phyloP scores from a whole-genome alignment of 2,888 invertebrate species.

The Hyalella azteca region DNA sequence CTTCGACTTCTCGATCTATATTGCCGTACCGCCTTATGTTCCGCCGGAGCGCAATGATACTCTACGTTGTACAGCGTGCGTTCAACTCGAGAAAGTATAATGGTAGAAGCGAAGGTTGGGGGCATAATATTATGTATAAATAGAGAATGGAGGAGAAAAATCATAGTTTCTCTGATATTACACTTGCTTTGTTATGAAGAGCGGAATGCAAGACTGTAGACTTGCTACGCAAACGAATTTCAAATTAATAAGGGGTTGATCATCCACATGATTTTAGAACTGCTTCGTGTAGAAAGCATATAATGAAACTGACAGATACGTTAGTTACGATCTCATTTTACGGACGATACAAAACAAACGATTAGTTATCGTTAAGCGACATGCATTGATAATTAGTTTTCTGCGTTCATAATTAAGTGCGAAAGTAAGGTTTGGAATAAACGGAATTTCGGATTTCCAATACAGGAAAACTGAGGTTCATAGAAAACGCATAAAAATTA shows the following conservation, averaged over 20 bases:
- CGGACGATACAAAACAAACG: constrained; percentile 36
- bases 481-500: constrained; percentile 58
- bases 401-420: constrained; percentile 35
- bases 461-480: constrained; percentile 54
- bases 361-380: constrained; percentile 52
- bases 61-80: background rate
- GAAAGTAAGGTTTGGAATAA: constrained; percentile 39
- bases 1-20: constrained; percentile 29
- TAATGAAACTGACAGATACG: background rate
- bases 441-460: constrained; percentile 55
- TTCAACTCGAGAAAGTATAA: background rate
- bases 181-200: background rate
- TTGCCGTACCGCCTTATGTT: background rate
- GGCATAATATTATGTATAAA: no score
- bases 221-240: constrained; percentile 27
- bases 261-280: constrained; percentile 18
- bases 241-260: constrained; percentile 13
- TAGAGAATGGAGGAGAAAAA: constrained; percentile 25
- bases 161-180: background rate
- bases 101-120: constrained; percentile 2
- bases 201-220: constrained; percentile 9
- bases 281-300: constrained; percentile 16
- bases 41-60: background rate
- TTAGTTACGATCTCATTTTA: constrained; percentile 24
- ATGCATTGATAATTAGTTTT: constrained; percentile 38